phyloP scores from a whole-genome alignment of 2,888 invertebrate genomes.

The Sphinx pinastri region DNA sequence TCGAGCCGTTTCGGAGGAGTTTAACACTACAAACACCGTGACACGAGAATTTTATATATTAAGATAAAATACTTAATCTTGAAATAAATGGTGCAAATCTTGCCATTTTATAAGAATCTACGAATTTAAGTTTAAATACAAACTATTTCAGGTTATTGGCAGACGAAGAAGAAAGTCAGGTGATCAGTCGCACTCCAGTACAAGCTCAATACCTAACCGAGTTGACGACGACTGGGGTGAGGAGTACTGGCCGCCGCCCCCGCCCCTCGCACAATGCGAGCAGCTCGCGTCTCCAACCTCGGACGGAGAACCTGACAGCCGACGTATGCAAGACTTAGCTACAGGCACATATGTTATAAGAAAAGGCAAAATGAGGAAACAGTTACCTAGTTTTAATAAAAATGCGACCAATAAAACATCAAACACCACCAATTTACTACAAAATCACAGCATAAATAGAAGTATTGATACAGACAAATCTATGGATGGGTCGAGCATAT shows the following conservation, averaged over 20 bases:
- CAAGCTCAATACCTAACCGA: conserved; percentile 88
- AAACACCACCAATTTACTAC: conserved; percentile 64
- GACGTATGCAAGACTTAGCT: conserved; percentile 65
- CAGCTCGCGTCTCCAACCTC: conserved; percentile 88
- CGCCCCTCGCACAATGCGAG: conserved; percentile 85
- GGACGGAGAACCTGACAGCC: conserved; percentile 77
- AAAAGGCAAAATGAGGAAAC: conserved; percentile 88
- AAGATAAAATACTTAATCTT: too few relatives aligned
- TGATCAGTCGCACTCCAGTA: conserved; percentile 86
- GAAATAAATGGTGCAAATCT: too few relatives aligned
- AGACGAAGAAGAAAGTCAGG: conserved; percentile 83
- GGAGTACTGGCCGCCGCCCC: conserved; percentile 90
- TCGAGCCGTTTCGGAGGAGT: too few relatives aligned
- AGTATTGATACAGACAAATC: conserved; percentile 77
- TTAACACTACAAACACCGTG: too few relatives aligned
- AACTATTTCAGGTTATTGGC: conserved; percentile 79
- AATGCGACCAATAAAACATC: conserved; percentile 76
- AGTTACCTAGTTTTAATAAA: conserved; percentile 84
- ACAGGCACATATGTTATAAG: conserved; percentile 92
- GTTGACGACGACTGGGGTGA: conserved; percentile 85
- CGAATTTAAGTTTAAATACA: too few relatives aligned
- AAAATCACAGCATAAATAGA: conserved; percentile 76
- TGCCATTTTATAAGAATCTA: too few relatives aligned
- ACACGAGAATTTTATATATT: too few relatives aligned
- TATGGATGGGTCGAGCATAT: conserved; percentile 79